These are phyloP conservation scores for Cantharis lateralis DNA, from an alignment of 2,888 invertebrate genomes.

Conservation along the genomic window DNA sequence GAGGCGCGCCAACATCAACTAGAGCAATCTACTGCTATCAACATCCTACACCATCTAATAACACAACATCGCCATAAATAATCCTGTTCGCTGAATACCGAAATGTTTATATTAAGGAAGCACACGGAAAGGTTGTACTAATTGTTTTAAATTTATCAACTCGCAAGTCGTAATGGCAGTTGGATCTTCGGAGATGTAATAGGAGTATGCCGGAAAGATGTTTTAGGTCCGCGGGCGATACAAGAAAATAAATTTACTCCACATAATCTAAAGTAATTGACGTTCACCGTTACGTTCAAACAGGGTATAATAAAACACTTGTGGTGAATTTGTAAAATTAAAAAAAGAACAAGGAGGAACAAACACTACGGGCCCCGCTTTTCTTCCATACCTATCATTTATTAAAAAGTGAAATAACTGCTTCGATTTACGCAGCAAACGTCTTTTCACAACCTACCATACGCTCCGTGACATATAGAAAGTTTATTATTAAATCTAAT, in stretches of 20 bases:
- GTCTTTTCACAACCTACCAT: neutral
- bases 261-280: neutral
- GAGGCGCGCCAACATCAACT: conserved; percentile 33
- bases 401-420: neutral
- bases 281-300: neutral
- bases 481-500: neutral
- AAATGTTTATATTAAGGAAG: neutral
- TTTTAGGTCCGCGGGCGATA: neutral
- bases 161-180: neutral
- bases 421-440: neutral
- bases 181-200: neutral
- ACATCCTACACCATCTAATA: conserved; percentile 26
- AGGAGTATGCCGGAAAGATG: neutral
- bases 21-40: conserved; percentile 29
- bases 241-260: neutral
- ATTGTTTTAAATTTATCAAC: neutral
- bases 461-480: neutral
- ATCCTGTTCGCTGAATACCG: neutral
- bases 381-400: neutral
- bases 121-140: neutral
- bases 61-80: conserved; percentile 23
- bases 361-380: neutral
- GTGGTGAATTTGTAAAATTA: neutral
- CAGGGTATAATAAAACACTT: neutral
- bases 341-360: neutral